Base-by-base conservation (phyloP, 2,797 vertebrate species). In the Microctenopoma lineatum region DNA sequence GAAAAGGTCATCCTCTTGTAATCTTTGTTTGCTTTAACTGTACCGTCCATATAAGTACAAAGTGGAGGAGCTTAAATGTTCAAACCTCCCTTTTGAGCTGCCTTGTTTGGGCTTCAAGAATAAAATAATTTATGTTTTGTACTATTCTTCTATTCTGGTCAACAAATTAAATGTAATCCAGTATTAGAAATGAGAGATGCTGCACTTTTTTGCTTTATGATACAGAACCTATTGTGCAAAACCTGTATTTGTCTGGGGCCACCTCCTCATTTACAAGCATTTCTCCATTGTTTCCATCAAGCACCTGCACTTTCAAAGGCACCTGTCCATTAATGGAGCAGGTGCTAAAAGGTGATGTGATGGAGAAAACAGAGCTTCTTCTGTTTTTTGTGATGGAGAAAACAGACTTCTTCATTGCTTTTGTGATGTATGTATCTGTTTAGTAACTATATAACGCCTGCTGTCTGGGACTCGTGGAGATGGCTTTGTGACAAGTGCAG, bases 391-490 rank as follows among this genome's bases (percentile, higher is more conserved):
- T 36, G 65, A 18, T 26, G 52, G 39, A 76, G 46, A 66, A 75
- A 59, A 53, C 74, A 38, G 45, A 70, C 79, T 84, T 78, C 65
- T 72, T 47, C 25, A 2, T 42, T 25, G 64, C 41, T 54, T 77
- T 72, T 77, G 62, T 75, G 52, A 38, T 16, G 36, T 46, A 73
- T 73, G 57, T 63, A 74, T 79, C 54, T 56, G 42, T 71, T 75
- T 56, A 67, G 59, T 41, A 44, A n/a, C 47, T 34, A 72, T 67
- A 79, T 79, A 26, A 56, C 70, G 80, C 66, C 68, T 71, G 32
- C 54, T n/a, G 38, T 52, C 27, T 47, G 10, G 29, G 9, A 18
- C 34, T n/a, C 60, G 57, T 61, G 44, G 21, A 73, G 56, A 56
- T 14, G 14, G 4, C 47, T 42, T 21, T 67, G 38, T 36, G 67